phyloP scores from a whole-genome alignment of 2,113 vertebrate species.

The Perca flavescens region DNA sequence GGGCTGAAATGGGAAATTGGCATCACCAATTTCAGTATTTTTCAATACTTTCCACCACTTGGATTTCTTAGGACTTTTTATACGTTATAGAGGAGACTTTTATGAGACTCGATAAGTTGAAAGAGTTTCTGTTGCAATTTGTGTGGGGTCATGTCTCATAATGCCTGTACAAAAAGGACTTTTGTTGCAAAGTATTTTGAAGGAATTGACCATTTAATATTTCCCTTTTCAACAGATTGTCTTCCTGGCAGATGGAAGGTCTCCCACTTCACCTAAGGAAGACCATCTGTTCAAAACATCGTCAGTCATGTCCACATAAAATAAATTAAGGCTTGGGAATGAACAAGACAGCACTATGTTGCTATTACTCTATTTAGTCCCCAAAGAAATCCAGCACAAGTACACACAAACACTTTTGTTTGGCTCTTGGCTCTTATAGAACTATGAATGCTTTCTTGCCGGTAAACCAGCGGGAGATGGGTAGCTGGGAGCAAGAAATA shows the following conservation, averaged over 20 bases:
- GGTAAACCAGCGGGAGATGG: constrained; percentile 16
- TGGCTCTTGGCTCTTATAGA: constrained; percentile 2
- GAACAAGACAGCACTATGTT: neutral
- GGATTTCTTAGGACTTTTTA: too few species aligned
- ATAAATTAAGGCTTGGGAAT: neutral
- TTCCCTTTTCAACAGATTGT: constrained; percentile 8
- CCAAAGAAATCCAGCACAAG: neutral
- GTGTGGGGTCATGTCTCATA: too few species aligned
- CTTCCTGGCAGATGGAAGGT: neutral
- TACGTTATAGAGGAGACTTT: too few species aligned
- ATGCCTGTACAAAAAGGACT: neutral
- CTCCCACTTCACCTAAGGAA: constrained; percentile 2
- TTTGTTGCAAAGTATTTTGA: neutral
- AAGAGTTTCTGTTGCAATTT: too few species aligned
- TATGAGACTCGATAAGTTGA: too few species aligned
- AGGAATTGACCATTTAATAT: neutral
- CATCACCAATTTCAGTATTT: too few species aligned
- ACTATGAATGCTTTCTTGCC: constrained; percentile 9
- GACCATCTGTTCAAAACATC: neutral
- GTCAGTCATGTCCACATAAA: neutral
- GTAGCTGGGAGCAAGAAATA: constrained; percentile 43
- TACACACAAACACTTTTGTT: constrained; percentile 1
- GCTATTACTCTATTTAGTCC: neutral
- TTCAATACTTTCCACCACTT: too few species aligned
- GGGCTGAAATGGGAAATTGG: too few species aligned